Base-by-base conservation (phyloP, 2,797 vertebrate species). In the Varecia variegata region DNA sequence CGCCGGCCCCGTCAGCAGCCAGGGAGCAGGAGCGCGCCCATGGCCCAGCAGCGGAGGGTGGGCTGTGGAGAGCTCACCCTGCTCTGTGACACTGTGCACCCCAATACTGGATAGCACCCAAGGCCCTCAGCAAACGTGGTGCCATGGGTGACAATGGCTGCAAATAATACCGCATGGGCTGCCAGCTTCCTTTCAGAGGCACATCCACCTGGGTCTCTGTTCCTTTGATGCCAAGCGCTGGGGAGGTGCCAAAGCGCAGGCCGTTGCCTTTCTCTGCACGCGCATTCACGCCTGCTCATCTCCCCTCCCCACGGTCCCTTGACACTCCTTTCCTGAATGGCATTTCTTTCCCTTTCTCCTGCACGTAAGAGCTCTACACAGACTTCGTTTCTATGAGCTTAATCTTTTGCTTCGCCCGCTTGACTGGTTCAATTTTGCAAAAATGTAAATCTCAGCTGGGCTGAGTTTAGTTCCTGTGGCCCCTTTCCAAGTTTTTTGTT, bases 281-380 rank as follows among this genome's bases (percentile, higher is more conserved):
- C 45, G 32, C 70, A 7, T 88, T 93, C 83, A 84, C 11, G 25
- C 45, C 68, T 74, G 4, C 5, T 40, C 47, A 11, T 56, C 74
- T 35, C 7, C 38, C 35, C 35, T 68, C 12, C 74, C 43, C 0
- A 0, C 8, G 32, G 18, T 71, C 47, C 90, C 23, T 54, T 13
- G 27, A 50, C 6, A 40, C 43, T 80, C 62, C 35, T 96, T 96
- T 74, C 86, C 85, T 54, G 68, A 95, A 18, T 79, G 67, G 40
- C n/a, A 25, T 93, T 94, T 87, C 40, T 87, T 67, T 71, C 23
- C 40, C 21, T 92, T 93, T 67, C 56, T 84, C 54, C 21, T 30
- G 47, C 15, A 70, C 35, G 52, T 83, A 96, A 86, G 96, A 79
- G 60, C 82, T 91, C 56, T 43, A 40, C 3, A n/a, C 0, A 0